These are phyloP conservation scores for Emydocephalus ijimae DNA, from an alignment of 2,113 vertebrate genomes.

Conservation along the genomic window DNA sequence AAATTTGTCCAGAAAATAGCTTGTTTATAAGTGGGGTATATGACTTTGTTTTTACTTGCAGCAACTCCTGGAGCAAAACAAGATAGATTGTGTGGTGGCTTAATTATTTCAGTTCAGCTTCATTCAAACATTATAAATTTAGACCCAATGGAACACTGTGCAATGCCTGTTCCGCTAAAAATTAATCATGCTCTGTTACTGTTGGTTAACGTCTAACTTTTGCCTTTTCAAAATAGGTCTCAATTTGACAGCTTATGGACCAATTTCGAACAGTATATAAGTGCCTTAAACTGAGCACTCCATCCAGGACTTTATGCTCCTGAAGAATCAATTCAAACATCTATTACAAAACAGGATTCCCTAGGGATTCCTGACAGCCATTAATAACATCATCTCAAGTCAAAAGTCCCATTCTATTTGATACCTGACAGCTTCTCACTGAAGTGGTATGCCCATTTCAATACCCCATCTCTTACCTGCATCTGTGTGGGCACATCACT, in stretches of 20 bases:
- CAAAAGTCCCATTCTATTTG: neutral
- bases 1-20: neutral
- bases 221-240: neutral
- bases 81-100: neutral
- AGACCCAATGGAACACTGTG: neutral
- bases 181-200: neutral
- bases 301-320: neutral
- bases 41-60: neutral
- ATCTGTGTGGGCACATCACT: neutral
- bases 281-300: neutral
- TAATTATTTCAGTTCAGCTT: neutral
- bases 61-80: neutral
- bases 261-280: neutral
- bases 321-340: neutral
- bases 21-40: neutral
- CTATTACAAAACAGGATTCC: neutral
- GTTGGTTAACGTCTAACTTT: neutral
- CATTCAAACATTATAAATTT: neutral
- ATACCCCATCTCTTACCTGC: neutral
- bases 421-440: neutral
- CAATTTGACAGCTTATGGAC: neutral
- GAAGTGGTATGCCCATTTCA: neutral
- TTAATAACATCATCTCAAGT: neutral
- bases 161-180: neutral
- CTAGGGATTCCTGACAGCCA: neutral